Base-by-base conservation (phyloP, 1,140 invertebrate species). In the Listronotus oregonensis region DNA sequence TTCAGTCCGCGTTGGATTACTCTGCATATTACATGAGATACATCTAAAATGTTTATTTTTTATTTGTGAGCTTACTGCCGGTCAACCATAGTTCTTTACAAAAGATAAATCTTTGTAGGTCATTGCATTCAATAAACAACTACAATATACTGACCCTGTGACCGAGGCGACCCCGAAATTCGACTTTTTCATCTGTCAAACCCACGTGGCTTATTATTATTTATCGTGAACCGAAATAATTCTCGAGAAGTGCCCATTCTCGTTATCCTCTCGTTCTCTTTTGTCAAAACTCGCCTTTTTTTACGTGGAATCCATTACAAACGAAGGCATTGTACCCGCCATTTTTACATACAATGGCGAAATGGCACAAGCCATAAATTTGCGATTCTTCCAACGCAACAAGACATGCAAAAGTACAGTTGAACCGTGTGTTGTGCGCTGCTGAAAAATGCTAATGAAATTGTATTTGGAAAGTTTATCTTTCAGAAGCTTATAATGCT, bases 321-420 rank as follows among this genome's bases (percentile, higher is more conserved):
- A 27, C 54, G 21, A 44, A 44, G 42, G 17, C 54, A 57, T 57
- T 57, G 54, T 57, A 15, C 42, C 39, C 18, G 42, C 17, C 42
- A 43, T 64, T 34, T 57, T 50, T 50, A 58, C 37, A 58, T 65
- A 37, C 34, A 37, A 10, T 52, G 47, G 63, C 37, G 44, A 49
- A 58, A 57, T 42, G 46, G 55, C 63, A 57, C 63, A 50, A 58
- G 55, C 47, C 46, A 56, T 57, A 65, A 65, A 65, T 65, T 47
- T 65, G 44, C 40, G 31, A 46, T 43, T 44, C 18, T 46, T 57
- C 55, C 60, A 39, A 50, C 44, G 40, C 58, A 54, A 39, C 31
- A 34, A 39, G 51, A 54, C 32, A 54, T 15, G 37, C 54, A 37
- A 57, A 57, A 31, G 40, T 57, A 57, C 54, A 37, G 54, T 57